Base-by-base conservation (phyloP, 2,888 invertebrate species). In the Pyrocoelia pectoralis region DNA sequence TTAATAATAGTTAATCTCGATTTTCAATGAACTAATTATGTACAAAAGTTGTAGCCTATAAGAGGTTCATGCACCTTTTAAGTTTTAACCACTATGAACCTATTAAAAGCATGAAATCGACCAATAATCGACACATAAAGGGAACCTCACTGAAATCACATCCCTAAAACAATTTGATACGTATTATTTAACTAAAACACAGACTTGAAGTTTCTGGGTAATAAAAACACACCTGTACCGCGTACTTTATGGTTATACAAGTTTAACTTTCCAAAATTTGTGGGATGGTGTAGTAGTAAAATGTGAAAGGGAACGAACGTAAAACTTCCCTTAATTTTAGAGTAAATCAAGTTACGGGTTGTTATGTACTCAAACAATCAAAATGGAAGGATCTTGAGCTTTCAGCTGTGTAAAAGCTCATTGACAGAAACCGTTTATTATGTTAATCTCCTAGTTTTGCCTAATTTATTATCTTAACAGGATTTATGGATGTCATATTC, bases 401-500 rank as follows among this genome's bases (percentile, higher is more conserved):
- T 43, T 51, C 38, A 40, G 14, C 38, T 33, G 51, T 57, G 57
- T 57, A 41, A 56, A 24, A 41, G 51, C 51, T 51, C 57, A 57
- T 57, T 43, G 57, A 57, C 57, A 56, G 41, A 17, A 49, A 15
- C 17, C 48, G 48, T 18, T 51, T 58, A 52, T 33, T 29, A 24
- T 52, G 41, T 24, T 24, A 6, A 6, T 24, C 24, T 6, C 24
- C 24, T 5, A 24, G 4, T 5, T 6, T 24, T 24, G 24, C 24
- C 6, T 24, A 6, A 24, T 24, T 24, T 24, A 24, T 24, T 24
- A 24, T 3, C 24, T n/a, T 41, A 53, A 51, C 48, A 53, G 49
- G 60, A 60, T 60, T 60, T 60, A 60, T 60, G 54, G 49, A 49
- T 17, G 40, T 14, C 54, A 41, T 14, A 40, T 48, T 40, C 46